A percentile compares a stretch with the other conserved stretches of the same genome.
Evolutionary conservation across 2,888 invertebrate genomes (phyloP).

Genomic region (Pachycephus smyrnensis): DNA sequence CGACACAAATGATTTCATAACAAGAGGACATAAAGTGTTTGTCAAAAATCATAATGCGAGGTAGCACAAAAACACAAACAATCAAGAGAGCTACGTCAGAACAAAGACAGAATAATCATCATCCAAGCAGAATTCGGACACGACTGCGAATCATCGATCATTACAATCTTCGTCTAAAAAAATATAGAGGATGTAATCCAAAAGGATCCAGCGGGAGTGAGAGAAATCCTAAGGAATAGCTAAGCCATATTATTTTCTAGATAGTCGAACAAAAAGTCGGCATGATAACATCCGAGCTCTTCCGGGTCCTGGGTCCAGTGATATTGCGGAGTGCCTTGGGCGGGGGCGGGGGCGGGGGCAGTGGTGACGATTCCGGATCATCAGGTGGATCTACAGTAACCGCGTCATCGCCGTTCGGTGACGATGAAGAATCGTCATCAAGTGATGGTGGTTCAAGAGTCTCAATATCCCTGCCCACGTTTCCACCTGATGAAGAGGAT

Average conservation of each 20-base stretch:
- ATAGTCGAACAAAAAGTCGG: slow-evolving; percentile 84
- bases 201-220: background rate
- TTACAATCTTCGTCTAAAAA: background rate
- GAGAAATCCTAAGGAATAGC: slow-evolving; percentile 20
- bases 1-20: background rate
- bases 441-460: slow-evolving; percentile 68
- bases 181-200: background rate
- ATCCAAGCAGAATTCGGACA: background rate
- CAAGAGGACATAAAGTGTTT: background rate
- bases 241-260: slow-evolving; percentile 67
- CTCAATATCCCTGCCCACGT: slow-evolving; percentile 76
- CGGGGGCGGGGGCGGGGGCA: slow-evolving; percentile 64
- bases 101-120: background rate
- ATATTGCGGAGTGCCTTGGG: slow-evolving; percentile 75
- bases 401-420: slow-evolving; percentile 61
- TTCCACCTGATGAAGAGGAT: slow-evolving; percentile 75
- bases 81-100: background rate
- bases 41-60: background rate
- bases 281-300: slow-evolving; percentile 78
- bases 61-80: background rate
- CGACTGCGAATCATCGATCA: background rate
- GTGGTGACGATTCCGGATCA: slow-evolving; percentile 58
- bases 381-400: slow-evolving; percentile 59
- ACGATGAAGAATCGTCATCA: slow-evolving; percentile 54
- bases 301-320: slow-evolving; percentile 82